These are phyloP conservation scores for Seriola rivoliana DNA, from an alignment of 2,113 vertebrate genomes.

Conservation along the genomic window DNA sequence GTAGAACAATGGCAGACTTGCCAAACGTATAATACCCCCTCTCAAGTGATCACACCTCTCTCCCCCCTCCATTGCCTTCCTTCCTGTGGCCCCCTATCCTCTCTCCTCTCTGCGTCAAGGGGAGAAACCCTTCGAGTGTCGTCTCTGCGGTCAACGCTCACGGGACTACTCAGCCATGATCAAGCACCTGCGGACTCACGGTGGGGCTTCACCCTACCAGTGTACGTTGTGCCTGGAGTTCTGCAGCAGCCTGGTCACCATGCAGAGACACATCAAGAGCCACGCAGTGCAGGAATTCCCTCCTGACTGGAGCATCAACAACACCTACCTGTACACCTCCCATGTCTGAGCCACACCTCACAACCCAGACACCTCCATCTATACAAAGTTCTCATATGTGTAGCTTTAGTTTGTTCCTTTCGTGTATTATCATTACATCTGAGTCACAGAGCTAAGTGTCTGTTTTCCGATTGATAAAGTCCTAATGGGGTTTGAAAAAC, in stretches of 20 bases:
- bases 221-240: slow-evolving; percentile 86
- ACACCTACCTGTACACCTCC: slow-evolving; percentile 87
- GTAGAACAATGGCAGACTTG: background rate
- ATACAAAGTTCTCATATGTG: slow-evolving; percentile 4
- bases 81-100: slow-evolving; percentile 10
- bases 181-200: slow-evolving; percentile 89
- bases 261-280: slow-evolving; percentile 86
- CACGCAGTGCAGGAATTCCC: slow-evolving; percentile 86
- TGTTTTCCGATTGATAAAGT: background rate
- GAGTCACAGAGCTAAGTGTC: background rate
- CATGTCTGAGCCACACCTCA: slow-evolving; percentile 68
- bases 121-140: slow-evolving; percentile 89
- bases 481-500: background rate
- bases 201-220: slow-evolving; percentile 85
- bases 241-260: slow-evolving; percentile 86
- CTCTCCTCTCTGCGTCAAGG: slow-evolving; percentile 66
- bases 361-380: background rate
- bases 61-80: slow-evolving; percentile 3
- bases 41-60: background rate
- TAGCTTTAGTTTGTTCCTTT: slow-evolving; percentile 1
- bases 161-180: slow-evolving; percentile 90
- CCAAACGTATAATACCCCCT: background rate
- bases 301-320: slow-evolving; percentile 85
- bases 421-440: background rate
- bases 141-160: slow-evolving; percentile 88